These are phyloP conservation scores for chimpanzee (Pan troglodytes) DNA, from an alignment of 2,113 vertebrate genomes.

Conservation along the genomic window NHGRI_mPanTro3-v2.1_pri NC_072411.2:23724001-23724500, in stretches of 20 bases:
- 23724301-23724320: background rate
- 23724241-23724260: background rate
- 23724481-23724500: background rate
- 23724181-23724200: background rate
- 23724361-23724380: background rate
- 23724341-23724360: background rate
- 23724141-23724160: background rate
- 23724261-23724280: background rate
- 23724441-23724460: background rate
- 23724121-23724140: background rate
- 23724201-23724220: background rate
- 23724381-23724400: fast-evolving
- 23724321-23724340: background rate
- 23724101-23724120: background rate
- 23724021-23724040: background rate
- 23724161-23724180: background rate
- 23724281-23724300: background rate
- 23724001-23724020: background rate
- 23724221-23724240: background rate
- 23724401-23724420: fast-evolving
- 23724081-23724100: background rate
- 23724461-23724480: background rate
- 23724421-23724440: background rate
- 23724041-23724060: background rate
- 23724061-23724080: background rate